These are phyloP conservation scores for Terrapene triunguis DNA, from an alignment of 2,113 vertebrate species.

Conservation along the genomic window DNA sequence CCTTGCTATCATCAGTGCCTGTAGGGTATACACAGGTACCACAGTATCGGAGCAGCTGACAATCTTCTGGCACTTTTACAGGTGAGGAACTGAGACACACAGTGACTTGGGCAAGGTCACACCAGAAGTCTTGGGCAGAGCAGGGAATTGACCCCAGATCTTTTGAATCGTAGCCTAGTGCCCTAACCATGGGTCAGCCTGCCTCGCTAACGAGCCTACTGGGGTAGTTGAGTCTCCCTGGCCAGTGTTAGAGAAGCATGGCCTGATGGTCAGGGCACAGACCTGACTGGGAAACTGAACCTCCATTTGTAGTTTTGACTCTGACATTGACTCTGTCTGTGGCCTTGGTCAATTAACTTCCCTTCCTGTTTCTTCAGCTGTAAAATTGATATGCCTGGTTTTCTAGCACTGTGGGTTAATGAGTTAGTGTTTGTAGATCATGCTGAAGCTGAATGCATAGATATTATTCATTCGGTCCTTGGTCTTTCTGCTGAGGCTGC, in stretches of 20 bases:
- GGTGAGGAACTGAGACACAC: neutral
- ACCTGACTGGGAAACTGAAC: neutral
- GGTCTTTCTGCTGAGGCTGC: neutral
- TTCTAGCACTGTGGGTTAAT: conserved; percentile 5
- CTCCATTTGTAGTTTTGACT: neutral
- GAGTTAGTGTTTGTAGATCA: neutral
- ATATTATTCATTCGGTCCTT: neutral
- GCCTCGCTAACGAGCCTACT: neutral
- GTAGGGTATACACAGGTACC: neutral
- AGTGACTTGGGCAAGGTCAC: neutral
- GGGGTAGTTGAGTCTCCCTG: neutral
- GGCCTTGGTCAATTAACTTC: neutral
- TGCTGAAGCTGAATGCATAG: neutral
- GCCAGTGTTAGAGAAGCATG: neutral
- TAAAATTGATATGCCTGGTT: neutral
- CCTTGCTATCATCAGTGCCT: neutral
- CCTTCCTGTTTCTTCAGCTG: neutral
- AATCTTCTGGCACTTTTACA: fast-evolving
- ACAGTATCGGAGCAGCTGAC: neutral
- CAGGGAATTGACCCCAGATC: neutral
- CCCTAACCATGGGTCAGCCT: neutral
- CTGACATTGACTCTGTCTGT: neutral
- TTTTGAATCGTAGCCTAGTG: neutral
- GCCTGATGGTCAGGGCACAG: neutral
- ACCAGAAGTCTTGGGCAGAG: neutral